Evolutionary conservation across 2,113 vertebrate species (phyloP), one percentile per base, ranked within the genome.

Genomic region (Cricetomys ansorgei): DNA sequence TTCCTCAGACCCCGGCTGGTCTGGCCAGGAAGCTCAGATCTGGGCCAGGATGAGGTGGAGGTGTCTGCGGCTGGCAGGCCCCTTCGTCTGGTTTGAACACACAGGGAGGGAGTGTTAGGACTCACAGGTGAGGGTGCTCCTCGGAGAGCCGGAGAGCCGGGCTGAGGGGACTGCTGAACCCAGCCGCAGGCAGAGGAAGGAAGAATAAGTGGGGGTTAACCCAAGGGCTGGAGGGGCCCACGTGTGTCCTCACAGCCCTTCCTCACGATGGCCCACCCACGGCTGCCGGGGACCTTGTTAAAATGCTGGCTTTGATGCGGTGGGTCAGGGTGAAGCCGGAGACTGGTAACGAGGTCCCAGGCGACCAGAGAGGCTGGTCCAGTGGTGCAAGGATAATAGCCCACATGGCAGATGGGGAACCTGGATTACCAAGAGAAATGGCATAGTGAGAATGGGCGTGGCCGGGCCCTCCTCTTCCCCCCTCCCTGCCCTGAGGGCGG

Each of bases 241-340:
- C 13, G 2, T 0, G 0, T 1, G 16, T 23, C 17, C 40, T n/a
- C 3, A 0, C 5, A 45, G 16, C 9, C 21, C 3, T 7, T 0
- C 15, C 59, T 1, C 0, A 0, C 29, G 34, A 12, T 12, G 4
- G n/a, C 11, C 53, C 29, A 43, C n/a, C 72, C 40, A 12, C 1
- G 0, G 0, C 15, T 80, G 64, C 91, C 2, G 0, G 79, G 88
- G 95, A 62, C 6, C 97, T 62, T 37, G 90, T 96, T 91, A 93
- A 70, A 64, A 55, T 31, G 59, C 50, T 70, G 89, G 59, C 57
- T 85, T 83, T 43, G 70, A 89, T 17, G 55, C 67, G 40, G 72
- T 45, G 92, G 59, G 87, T 70, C 50, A 0, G 31, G 55, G 76
- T 8, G 75, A 79, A 76, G 92, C 21, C 21, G 0, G 31, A 86